These are phyloP conservation scores for Allobates femoralis DNA, from an alignment of 2,797 vertebrate species.

Conservation along the genomic window DNA sequence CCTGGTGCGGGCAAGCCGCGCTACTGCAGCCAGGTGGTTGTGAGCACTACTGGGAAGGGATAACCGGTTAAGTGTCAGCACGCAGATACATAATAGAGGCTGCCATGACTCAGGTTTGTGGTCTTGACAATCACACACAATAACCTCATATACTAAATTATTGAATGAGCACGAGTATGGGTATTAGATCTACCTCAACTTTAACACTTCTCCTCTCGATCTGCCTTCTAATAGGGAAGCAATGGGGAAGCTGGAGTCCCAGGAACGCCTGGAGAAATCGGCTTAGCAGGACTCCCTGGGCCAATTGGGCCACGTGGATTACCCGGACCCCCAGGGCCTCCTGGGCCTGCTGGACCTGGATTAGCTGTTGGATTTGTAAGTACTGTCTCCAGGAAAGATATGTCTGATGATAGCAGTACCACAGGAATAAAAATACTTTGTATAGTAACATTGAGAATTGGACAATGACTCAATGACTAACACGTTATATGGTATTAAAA, in stretches of 20 bases:
- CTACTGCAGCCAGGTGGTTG: too few species aligned
- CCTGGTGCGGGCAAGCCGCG: too few species aligned
- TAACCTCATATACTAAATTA: background rate
- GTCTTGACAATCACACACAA: background rate
- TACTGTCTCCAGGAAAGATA: conserved; percentile 57
- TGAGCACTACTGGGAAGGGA: too few species aligned
- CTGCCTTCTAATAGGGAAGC: conserved; percentile 71
- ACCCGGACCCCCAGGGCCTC: conserved; percentile 83
- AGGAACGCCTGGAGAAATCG: conserved; percentile 80
- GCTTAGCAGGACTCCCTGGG: conserved; percentile 87
- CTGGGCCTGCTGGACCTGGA: conserved; percentile 77
- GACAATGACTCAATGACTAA: too few species aligned
- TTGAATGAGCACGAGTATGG: background rate
- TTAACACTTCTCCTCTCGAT: background rate
- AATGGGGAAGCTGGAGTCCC: conserved; percentile 77
- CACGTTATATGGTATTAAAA: too few species aligned
- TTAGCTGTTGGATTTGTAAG: conserved; percentile 89
- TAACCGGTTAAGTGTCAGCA: too few species aligned
- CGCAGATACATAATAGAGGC: too few species aligned
- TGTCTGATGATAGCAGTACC: background rate
- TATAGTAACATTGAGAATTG: background rate
- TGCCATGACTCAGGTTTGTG: background rate
- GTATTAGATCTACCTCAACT: background rate
- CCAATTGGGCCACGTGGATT: conserved; percentile 88
- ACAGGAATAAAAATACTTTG: too few species aligned